Evolutionary conservation across 2,888 invertebrate species (phyloP).

Genomic region (Branchellion lobata): DNA sequence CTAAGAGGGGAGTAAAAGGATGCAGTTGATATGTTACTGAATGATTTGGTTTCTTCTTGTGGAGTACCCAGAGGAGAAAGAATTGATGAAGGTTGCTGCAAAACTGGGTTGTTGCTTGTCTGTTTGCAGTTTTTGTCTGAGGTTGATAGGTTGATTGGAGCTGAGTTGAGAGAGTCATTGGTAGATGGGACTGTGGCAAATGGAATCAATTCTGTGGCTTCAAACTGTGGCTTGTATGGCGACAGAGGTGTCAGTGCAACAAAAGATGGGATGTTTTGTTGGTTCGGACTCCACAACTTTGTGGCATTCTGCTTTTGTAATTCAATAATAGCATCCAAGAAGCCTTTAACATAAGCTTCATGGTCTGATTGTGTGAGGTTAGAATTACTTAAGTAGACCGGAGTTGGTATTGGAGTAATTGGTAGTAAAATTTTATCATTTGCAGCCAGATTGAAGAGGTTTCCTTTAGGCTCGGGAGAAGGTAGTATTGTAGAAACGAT

Average conservation of each 20-base stretch:
- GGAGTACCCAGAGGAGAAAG: slow-evolving; percentile 13
- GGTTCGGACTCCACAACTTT: slow-evolving; percentile 68
- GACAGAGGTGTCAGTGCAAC: slow-evolving; percentile 44
- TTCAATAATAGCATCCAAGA: slow-evolving; percentile 78
- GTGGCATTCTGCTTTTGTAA: slow-evolving; percentile 63
- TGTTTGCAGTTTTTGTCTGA: background rate
- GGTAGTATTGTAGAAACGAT: slow-evolving; percentile 33
- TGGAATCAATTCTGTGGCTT: background rate
- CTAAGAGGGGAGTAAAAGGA: slow-evolving; percentile 24
- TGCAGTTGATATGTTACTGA: background rate
- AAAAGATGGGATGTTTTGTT: slow-evolving; percentile 32
- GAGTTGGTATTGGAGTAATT: slow-evolving; percentile 39
- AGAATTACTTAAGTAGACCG: slow-evolving; percentile 30
- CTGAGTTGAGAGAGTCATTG: slow-evolving; percentile 17
- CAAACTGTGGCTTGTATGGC: slow-evolving; percentile 68
- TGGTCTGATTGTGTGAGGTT: slow-evolving; percentile 68
- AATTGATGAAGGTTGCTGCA: background rate
- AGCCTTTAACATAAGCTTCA: slow-evolving; percentile 62
- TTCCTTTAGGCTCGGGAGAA: slow-evolving; percentile 29
- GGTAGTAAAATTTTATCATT: slow-evolving; percentile 26
- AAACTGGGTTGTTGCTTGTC: background rate
- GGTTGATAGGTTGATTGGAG: slow-evolving; percentile 38
- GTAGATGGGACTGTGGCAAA: background rate
- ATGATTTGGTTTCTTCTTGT: slow-evolving; percentile 18
- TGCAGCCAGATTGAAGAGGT: slow-evolving; percentile 10